Evolutionary conservation across 2,113 vertebrate species (phyloP).

Genomic region (Bufo gargarizans): DNA sequence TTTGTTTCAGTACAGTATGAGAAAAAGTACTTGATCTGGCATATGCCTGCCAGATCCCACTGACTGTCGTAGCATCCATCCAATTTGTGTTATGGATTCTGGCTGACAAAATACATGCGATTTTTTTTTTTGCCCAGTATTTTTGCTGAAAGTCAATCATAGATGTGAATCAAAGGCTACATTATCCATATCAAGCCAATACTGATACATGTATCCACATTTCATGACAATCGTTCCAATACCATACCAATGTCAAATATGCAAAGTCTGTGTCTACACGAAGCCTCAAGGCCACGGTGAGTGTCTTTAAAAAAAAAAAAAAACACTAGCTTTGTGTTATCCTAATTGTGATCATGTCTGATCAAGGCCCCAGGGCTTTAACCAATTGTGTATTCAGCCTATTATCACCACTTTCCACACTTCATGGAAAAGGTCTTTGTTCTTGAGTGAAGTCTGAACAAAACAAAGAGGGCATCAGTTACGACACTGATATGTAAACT

Average conservation of each 20-base stretch:
- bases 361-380: slow-evolving; percentile 4
- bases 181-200: too few species aligned
- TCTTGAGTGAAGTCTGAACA: slow-evolving; percentile 30
- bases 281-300: neutral
- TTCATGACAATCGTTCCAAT: neutral
- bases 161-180: too few species aligned
- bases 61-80: too few species aligned
- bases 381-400: slow-evolving; percentile 36
- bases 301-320: neutral
- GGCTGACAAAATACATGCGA: too few species aligned
- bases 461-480: slow-evolving; percentile 47
- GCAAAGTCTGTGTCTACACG: neutral
- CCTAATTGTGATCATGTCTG: slow-evolving; percentile 12
- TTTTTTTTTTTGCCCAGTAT: too few species aligned
- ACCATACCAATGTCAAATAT: neutral
- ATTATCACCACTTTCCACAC: slow-evolving; percentile 37
- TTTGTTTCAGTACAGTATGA: too few species aligned
- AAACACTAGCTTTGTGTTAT: slow-evolving; percentile 1
- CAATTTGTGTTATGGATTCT: too few species aligned
- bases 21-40: too few species aligned
- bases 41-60: too few species aligned
- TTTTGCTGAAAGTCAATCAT: too few species aligned
- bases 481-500: slow-evolving; percentile 29
- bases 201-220: neutral
- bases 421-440: slow-evolving; percentile 29